Percentiles rank a stretch among this genome's conserved stretches.
phyloP scores from a whole-genome alignment of 2,113 vertebrate genomes.

The human region DNA sequence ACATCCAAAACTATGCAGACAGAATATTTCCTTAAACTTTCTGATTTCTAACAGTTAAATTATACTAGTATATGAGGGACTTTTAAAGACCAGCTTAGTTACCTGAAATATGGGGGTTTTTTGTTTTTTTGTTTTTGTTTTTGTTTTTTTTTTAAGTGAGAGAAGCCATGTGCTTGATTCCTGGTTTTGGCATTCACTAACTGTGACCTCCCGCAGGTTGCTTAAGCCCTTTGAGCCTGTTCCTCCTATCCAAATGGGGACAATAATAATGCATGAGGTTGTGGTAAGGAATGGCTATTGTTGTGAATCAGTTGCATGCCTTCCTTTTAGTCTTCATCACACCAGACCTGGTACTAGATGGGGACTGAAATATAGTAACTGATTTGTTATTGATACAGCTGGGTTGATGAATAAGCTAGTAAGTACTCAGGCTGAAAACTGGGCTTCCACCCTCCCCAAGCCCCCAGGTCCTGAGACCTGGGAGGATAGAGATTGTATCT shows the following conservation, averaged over 20 bases:
- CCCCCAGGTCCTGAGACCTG: neutral
- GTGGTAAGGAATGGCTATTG: neutral
- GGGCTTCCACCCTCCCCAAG: neutral
- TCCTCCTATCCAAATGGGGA: neutral
- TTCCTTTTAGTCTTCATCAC: neutral
- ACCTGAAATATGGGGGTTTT: neutral
- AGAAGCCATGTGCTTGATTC: neutral
- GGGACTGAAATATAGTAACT: neutral
- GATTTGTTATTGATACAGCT: neutral
- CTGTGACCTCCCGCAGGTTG: neutral
- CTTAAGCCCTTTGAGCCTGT: neutral
- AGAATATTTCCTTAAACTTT: conserved; percentile 51
- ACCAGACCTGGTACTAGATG: neutral
- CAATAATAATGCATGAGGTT: neutral
- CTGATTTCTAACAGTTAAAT: neutral
- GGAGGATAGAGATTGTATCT: neutral
- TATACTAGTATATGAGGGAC: neutral
- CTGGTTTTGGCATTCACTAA: neutral
- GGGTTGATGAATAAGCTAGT: neutral
- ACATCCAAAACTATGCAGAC: conserved; percentile 12
- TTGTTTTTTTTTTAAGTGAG: neutral
- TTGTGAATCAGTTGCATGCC: neutral
- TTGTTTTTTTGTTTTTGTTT: neutral
- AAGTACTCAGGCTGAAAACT: neutral
- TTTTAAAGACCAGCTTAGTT: neutral